A percentile compares a stretch with the other conserved stretches of the same genome.
Evolutionary conservation across 2,113 vertebrate species (phyloP).

Genomic region (Oreochromis niloticus): DNA sequence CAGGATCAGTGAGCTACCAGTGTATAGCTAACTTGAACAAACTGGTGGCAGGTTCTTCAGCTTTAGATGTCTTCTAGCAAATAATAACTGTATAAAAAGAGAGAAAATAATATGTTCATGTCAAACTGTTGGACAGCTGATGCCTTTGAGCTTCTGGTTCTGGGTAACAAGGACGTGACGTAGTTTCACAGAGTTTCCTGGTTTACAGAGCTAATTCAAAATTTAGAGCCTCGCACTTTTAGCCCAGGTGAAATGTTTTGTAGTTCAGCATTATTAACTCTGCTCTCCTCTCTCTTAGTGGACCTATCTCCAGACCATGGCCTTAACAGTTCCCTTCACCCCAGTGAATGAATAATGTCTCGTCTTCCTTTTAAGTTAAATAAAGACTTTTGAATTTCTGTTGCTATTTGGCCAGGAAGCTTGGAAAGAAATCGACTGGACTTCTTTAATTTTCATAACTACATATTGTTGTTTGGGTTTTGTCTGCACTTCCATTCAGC

Average conservation of each 20-base stretch:
- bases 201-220: background rate
- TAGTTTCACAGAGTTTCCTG: background rate
- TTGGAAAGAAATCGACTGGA: background rate
- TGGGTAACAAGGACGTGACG: background rate
- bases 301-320: background rate
- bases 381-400: background rate
- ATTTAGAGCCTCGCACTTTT: background rate
- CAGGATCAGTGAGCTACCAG: background rate
- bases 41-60: background rate
- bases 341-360: background rate
- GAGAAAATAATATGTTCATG: fast-evolving
- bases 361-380: background rate
- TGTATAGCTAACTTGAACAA: background rate
- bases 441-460: background rate
- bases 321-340: background rate
- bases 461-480: background rate
- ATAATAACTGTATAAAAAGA: background rate
- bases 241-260: background rate
- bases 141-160: background rate
- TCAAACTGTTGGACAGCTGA: background rate
- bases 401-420: background rate
- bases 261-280: background rate
- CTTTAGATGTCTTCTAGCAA: background rate
- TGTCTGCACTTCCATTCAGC: background rate
- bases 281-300: background rate